A percentile compares a stretch with the other conserved stretches of the same genome.
These are phyloP conservation scores for Psettodes erumei DNA, from an alignment of 2,113 vertebrate species.

Conservation along the genomic window DNA sequence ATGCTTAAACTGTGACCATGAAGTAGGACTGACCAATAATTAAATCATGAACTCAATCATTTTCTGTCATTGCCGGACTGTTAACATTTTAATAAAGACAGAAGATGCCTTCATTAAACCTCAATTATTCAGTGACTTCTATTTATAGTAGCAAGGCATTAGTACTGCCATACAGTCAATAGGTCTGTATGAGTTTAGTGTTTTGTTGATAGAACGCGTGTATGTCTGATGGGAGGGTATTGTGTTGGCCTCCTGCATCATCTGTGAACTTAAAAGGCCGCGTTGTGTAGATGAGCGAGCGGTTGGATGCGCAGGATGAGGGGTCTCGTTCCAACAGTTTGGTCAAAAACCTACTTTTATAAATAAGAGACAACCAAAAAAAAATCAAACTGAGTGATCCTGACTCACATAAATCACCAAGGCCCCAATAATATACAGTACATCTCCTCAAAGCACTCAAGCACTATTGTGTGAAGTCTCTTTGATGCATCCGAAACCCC, in stretches of 20 bases:
- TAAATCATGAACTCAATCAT: not conserved
- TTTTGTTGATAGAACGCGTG: not conserved
- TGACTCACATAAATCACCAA: not conserved
- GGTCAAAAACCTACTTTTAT: not conserved
- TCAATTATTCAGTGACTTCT: no score
- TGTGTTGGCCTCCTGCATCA: not conserved
- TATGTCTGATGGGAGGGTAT: not conserved
- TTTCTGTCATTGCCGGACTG: not conserved
- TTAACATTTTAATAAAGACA: not conserved
- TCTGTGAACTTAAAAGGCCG: conserved; percentile 7
- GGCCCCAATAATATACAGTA: not conserved
- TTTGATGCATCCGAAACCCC: conserved; percentile 2
- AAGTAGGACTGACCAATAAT: no score
- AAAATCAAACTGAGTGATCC: not conserved
- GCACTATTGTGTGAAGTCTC: conserved; percentile 11
- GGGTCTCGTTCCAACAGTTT: not conserved
- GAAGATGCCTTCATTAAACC: not conserved
- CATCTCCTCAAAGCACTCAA: conserved; percentile 1
- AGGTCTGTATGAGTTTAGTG: not conserved
- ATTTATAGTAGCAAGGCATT: not conserved
- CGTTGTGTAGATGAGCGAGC: not conserved
- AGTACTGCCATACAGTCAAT: not conserved
- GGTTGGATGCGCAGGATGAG: not conserved
- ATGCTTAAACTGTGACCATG: no score
- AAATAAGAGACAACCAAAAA: not conserved